Evolutionary conservation across 2,888 invertebrate genomes (phyloP).

Genomic region (Germaria angustata): DNA sequence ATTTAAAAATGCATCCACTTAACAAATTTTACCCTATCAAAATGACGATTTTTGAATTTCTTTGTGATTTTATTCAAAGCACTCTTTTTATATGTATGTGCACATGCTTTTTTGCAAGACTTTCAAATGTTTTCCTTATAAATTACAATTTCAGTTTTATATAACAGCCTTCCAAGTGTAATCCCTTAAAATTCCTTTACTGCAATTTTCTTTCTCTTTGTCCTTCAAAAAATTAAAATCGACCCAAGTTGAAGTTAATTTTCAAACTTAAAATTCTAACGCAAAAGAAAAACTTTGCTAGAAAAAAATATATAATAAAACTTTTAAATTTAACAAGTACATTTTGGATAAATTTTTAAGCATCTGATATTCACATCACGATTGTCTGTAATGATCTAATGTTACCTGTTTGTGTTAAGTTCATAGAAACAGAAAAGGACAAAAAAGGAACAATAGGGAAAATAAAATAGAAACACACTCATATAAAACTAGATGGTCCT

Average conservation of each 20-base stretch:
- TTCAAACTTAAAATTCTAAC: conserved; percentile 31
- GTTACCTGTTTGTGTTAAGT: conserved; percentile 62
- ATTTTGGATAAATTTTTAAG: conserved; percentile 45
- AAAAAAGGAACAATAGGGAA: not conserved
- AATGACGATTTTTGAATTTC: too few species aligned
- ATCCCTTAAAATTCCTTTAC: conserved; percentile 4
- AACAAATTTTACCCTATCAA: too few species aligned
- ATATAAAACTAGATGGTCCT: conserved; percentile 22
- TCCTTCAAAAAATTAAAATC: not conserved
- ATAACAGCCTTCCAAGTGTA: conserved; percentile 22
- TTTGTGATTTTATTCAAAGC: too few species aligned
- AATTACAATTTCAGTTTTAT: not conserved
- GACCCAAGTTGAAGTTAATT: conserved; percentile 37
- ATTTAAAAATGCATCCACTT: too few species aligned
- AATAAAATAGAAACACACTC: not conserved
- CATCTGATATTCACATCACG: conserved; percentile 62
- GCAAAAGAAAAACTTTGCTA: not conserved
- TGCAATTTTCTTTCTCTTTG: not conserved
- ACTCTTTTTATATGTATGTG: too few species aligned
- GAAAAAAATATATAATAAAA: conserved; percentile 9
- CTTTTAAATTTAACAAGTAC: conserved; percentile 60
- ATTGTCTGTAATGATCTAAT: conserved; percentile 67
- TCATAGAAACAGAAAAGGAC: conserved; percentile 3
- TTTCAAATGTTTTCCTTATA: not conserved
- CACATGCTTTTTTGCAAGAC: too few species aligned